These are phyloP conservation scores for Nothoprocta pentlandii DNA, from an alignment of 2,113 vertebrate species.

Conservation along the genomic window DNA sequence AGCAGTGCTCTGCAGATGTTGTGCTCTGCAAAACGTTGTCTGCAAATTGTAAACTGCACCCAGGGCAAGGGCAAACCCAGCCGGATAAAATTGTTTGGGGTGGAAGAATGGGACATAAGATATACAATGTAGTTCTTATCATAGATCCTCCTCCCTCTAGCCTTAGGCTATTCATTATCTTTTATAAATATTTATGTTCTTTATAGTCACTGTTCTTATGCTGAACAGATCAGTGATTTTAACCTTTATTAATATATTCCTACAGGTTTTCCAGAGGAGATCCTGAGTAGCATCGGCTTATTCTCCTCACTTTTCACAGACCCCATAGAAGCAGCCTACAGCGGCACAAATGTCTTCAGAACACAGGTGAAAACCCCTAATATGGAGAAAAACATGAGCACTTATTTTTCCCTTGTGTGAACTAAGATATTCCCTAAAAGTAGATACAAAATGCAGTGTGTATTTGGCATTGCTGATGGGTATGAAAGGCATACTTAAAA, in stretches of 20 bases:
- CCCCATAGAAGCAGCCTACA: not conserved
- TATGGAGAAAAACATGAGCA: not conserved
- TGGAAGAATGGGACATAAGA: fast-evolving
- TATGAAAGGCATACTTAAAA: not conserved
- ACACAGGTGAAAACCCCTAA: not conserved
- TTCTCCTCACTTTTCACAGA: not conserved
- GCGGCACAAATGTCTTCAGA: not conserved
- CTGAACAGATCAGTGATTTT: not conserved
- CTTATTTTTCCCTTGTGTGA: not conserved
- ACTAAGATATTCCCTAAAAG: not conserved
- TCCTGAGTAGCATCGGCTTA: not conserved
- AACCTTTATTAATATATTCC: not conserved
- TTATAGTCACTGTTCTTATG: not conserved
- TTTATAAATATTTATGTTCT: not conserved
- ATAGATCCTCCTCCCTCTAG: not conserved
- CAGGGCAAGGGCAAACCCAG: not conserved
- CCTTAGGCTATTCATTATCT: not conserved
- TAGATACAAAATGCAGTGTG: not conserved
- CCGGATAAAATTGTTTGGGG: not conserved
- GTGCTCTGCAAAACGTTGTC: not conserved
- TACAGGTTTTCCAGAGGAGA: not conserved
- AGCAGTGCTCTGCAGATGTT: not conserved
- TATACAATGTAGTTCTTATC: not conserved
- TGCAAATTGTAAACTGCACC: not conserved
- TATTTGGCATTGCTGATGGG: not conserved